phyloP scores from a whole-genome alignment of 37 sponge, comb jelly and placozoan species.

The Agelas oroides region DNA sequence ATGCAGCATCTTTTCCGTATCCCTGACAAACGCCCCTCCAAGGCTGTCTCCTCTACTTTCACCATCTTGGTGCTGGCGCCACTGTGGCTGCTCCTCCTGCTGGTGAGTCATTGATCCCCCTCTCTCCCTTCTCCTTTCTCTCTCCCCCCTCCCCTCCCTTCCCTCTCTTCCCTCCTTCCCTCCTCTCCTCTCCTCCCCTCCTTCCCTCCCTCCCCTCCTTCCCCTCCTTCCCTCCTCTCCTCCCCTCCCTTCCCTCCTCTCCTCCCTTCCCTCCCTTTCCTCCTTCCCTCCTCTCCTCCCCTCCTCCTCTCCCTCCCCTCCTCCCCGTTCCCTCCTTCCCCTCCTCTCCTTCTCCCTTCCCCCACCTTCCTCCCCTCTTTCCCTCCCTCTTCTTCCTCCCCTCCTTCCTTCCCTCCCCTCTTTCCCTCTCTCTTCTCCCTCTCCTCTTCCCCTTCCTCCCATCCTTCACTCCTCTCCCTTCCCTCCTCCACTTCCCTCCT shows the following conservation, averaged over 20 bases:
- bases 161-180: background rate
- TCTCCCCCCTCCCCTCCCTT: too few species aligned
- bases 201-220: background rate
- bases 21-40: slow-evolving; percentile 91
- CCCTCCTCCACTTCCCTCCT: too few species aligned
- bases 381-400: background rate
- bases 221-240: too few species aligned
- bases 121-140: background rate
- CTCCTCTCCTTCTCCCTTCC: background rate
- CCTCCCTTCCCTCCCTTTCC: background rate
- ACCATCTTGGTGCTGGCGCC: slow-evolving; percentile 75
- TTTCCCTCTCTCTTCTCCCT: background rate
- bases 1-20: slow-evolving; percentile 81
- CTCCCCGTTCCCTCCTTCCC: too few species aligned
- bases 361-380: background rate
- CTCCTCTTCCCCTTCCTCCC: background rate
- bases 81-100: slow-evolving; percentile 61
- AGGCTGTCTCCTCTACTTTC: slow-evolving; percentile 75
- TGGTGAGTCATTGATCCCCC: slow-evolving; percentile 53
- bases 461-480: background rate
- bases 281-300: background rate
- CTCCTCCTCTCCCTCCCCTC: background rate
- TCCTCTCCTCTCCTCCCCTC: background rate
- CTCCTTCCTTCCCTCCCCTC: slow-evolving; percentile 5
- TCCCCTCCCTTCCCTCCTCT: background rate